Percentiles rank a stretch among this genome's conserved stretches.
Conservation (phyloP, 2,888 invertebrate genomes). For the Eupithecia insigniata region DNA sequence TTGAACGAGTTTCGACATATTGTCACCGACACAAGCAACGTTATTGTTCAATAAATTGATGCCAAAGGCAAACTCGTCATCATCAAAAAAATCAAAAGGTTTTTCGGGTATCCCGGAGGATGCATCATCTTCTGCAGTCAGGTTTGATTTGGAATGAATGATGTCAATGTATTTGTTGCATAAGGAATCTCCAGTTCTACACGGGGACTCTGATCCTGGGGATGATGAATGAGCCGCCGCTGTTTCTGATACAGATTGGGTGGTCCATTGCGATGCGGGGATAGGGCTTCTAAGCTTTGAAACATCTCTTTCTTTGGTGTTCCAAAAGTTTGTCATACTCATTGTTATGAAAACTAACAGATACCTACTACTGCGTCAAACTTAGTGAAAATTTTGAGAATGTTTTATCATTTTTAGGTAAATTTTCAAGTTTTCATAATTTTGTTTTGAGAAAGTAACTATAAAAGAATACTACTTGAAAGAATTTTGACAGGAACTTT, state of each 20-base stretch:
- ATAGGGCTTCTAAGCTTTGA: slow-evolving; percentile 43
- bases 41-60: slow-evolving; percentile 76
- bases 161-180: slow-evolving; percentile 69
- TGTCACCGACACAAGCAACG: slow-evolving; percentile 77
- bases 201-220: slow-evolving; percentile 60
- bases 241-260: slow-evolving; percentile 53
- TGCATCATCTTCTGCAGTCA: slow-evolving; percentile 55
- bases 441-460: not conserved
- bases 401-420: not conserved
- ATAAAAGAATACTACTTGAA: not conserved
- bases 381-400: not conserved
- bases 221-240: not conserved
- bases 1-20: slow-evolving; percentile 74
- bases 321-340: slow-evolving; percentile 53
- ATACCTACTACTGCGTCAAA: not conserved
- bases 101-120: slow-evolving; percentile 64
- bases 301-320: slow-evolving; percentile 51
- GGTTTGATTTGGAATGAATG: slow-evolving; percentile 67
- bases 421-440: not conserved
- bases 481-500: not conserved
- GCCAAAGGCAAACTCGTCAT: slow-evolving; percentile 77
- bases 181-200: slow-evolving; percentile 62
- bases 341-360: slow-evolving; percentile 26
- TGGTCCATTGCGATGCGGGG: slow-evolving; percentile 57
- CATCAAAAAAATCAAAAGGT: slow-evolving; percentile 76